Conservation (phyloP, 1,140 invertebrate genomes). For the Drosophila neocordata region DNA sequence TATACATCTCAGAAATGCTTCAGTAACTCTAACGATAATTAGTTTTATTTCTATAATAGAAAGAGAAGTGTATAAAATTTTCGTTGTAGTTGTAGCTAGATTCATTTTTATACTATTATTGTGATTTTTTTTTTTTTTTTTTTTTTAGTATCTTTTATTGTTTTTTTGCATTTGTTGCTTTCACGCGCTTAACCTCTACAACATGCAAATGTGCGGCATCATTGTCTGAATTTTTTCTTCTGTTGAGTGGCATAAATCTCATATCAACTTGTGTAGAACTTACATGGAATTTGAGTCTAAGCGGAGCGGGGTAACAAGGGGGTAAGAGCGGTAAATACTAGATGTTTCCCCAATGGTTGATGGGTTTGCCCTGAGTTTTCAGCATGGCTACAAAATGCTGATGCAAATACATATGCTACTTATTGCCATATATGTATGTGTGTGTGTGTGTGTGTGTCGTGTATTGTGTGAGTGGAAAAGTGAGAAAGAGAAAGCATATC, state of each 20-base stretch:
- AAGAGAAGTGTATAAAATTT: no score
- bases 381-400: conserved; percentile 34
- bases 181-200: conserved; percentile 31
- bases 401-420: conserved; percentile 29
- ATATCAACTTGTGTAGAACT: conserved; percentile 36
- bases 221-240: conserved; percentile 58
- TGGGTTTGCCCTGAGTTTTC: conserved; percentile 47
- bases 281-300: neutral
- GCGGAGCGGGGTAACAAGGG: neutral
- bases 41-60: no score
- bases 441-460: conserved; percentile 3
- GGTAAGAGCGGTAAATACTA: conserved; percentile 8
- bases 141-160: conserved; percentile 19
- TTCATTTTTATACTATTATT: conserved; percentile 12
- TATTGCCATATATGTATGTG: neutral
- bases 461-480: neutral
- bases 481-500: conserved; percentile 6
- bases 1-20: no score
- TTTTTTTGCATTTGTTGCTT: conserved; percentile 8
- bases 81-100: neutral
- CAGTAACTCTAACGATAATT: no score
- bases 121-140: conserved; percentile 35
- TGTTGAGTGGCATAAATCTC: conserved; percentile 66
- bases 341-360: neutral
- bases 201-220: conserved; percentile 48